phyloP scores from a whole-genome alignment of 2,797 vertebrate genomes.

The Amblyraja radiata region DNA sequence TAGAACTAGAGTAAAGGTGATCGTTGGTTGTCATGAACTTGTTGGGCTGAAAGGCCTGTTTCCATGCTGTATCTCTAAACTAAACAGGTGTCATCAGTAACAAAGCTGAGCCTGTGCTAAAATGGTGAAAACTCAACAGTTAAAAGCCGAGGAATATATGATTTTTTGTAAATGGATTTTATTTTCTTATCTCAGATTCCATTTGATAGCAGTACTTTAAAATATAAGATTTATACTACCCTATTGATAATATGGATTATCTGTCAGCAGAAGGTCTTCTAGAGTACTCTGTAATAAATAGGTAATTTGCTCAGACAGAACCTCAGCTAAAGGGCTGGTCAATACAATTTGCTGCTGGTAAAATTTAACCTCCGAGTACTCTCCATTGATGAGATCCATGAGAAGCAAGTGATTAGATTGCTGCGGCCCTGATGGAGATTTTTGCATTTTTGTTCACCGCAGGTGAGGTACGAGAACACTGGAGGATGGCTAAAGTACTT shows the following conservation, averaged over 20 bases:
- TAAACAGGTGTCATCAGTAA: background rate
- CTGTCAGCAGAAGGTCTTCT: background rate
- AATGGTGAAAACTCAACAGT: background rate
- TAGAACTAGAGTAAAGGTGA: no score
- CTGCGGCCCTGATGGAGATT: no score
- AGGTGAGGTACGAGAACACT: no score
- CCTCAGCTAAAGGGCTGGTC: background rate
- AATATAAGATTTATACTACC: background rate
- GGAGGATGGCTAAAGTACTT: no score
- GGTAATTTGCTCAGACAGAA: background rate
- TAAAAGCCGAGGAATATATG: background rate
- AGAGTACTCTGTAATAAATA: background rate
- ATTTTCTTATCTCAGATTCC: background rate
- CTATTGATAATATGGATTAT: background rate
- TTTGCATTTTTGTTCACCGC: no score
- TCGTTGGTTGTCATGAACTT: no score
- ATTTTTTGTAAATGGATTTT: slow-evolving; percentile 4
- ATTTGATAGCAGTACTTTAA: background rate
- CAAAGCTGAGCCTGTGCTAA: background rate
- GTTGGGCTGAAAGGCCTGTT: no score
- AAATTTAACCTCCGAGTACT: background rate
- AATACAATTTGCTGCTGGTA: slow-evolving; percentile 18
- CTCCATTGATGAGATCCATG: no score
- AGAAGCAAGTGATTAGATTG: no score
- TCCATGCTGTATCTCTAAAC: no score